Evolutionary conservation across 2,797 vertebrate species (phyloP).

Genomic region (Meriones psammophilus): DNA sequence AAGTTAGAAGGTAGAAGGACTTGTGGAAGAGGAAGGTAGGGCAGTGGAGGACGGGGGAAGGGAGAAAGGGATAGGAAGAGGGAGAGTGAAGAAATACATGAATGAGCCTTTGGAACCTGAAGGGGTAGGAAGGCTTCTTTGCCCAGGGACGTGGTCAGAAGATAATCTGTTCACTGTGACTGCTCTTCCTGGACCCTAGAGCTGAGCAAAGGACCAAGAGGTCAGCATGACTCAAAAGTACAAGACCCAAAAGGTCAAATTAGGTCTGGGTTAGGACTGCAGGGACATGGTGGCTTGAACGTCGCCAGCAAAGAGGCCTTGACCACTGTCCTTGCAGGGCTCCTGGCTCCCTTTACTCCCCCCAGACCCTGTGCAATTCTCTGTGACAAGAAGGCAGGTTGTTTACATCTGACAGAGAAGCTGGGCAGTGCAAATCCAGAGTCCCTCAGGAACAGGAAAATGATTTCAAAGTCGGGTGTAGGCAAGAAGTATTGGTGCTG

Average conservation of each 20-base stretch:
- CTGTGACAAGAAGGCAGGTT: not conserved
- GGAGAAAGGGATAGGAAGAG: not conserved
- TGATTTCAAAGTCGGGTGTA: not conserved
- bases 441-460: not conserved
- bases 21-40: too few relatives aligned
- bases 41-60: not conserved
- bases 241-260: not conserved
- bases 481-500: not conserved
- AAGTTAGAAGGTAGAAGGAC: not conserved
- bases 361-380: not conserved
- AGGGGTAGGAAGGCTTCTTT: not conserved
- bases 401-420: not conserved
- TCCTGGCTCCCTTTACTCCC: too few relatives aligned
- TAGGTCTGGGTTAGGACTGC: not conserved
- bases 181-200: not conserved
- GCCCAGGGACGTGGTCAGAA: slow-evolving; percentile 66
- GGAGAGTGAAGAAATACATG: not conserved
- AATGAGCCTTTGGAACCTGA: not conserved
- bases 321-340: accelerated
- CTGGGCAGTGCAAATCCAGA: not conserved
- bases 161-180: not conserved
- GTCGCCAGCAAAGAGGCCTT: not conserved
- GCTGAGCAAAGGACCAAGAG: slow-evolving; percentile 43
- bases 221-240: slow-evolving; percentile 41
- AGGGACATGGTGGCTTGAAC: not conserved